A percentile compares a stretch with the other conserved stretches of the same genome.
Evolutionary conservation across 1,140 invertebrate species (phyloP).

Genomic region (Probaryconus sp.): DNA sequence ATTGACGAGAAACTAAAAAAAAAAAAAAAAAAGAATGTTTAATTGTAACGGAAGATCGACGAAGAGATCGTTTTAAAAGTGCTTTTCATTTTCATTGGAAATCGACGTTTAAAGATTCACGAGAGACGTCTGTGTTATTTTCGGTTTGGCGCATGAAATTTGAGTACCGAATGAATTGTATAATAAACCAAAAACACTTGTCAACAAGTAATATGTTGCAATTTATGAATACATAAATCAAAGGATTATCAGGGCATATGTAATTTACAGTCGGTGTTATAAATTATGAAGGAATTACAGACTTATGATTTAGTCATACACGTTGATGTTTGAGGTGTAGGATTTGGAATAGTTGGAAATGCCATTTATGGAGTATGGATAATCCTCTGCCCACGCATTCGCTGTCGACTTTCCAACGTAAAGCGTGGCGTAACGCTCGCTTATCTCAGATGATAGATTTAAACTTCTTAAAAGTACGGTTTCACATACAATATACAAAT

Average conservation of each 20-base stretch:
- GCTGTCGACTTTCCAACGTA: slow-evolving; percentile 28
- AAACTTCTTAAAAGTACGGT: slow-evolving; percentile 31
- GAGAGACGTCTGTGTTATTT: no score
- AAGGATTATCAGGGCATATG: slow-evolving; percentile 13
- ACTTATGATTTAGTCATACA: slow-evolving; percentile 22
- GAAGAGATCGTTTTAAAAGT: no score
- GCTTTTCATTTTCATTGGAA: no score
- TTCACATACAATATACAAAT: slow-evolving; percentile 49
- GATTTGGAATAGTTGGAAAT: slow-evolving; percentile 29
- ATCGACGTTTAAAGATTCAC: no score
- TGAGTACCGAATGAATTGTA: background rate
- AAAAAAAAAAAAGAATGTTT: no score
- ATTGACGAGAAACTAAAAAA: background rate
- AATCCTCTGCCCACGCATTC: slow-evolving; percentile 31
- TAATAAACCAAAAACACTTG: slow-evolving; percentile 16
- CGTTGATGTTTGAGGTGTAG: slow-evolving; percentile 13
- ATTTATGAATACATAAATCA: slow-evolving; percentile 18
- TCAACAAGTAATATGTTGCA: slow-evolving; percentile 35
- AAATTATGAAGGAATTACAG: slow-evolving; percentile 26
- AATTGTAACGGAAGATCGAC: no score
- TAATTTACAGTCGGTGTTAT: slow-evolving; percentile 23
- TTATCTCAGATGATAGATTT: slow-evolving; percentile 35
- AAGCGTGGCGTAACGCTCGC: slow-evolving; percentile 22
- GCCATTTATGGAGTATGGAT: slow-evolving; percentile 38
- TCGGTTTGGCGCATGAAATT: no score